Percentiles rank a stretch among this genome's conserved stretches.
phyloP scores from a whole-genome alignment of 1,140 invertebrate species.

The Protaetia brevitarsis region DNA sequence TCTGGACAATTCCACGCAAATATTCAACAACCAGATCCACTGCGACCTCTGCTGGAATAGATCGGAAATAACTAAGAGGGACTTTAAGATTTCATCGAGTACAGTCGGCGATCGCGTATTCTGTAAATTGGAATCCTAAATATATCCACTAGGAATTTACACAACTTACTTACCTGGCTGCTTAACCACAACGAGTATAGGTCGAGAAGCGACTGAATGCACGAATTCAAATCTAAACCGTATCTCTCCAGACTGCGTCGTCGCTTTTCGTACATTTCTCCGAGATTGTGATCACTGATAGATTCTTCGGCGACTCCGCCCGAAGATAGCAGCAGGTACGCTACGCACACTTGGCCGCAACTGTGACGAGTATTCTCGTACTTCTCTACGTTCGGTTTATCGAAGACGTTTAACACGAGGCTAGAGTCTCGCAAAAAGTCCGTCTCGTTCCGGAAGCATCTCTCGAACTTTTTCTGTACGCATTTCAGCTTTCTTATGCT shows the following conservation, averaged over 20 bases:
- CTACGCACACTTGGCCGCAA: conserved; percentile 54
- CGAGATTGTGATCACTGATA: conserved; percentile 28
- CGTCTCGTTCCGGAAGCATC: conserved; percentile 33
- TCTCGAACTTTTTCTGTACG: conserved; percentile 37
- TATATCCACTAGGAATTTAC: conserved; percentile 33
- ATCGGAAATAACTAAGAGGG: conserved; percentile 67
- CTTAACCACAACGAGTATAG: conserved; percentile 75
- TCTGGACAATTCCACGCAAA: conserved; percentile 62
- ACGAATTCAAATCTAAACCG: conserved; percentile 79
- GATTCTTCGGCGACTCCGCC: conserved; percentile 41
- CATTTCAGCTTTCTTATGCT: conserved; percentile 39
- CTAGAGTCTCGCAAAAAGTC: conserved; percentile 20
- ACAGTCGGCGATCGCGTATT: conserved; percentile 60
- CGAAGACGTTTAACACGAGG: conserved; percentile 41
- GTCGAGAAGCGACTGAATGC: conserved; percentile 80
- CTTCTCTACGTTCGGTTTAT: conserved; percentile 43
- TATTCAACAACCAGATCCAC: conserved; percentile 71
- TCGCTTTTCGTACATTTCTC: conserved; percentile 44
- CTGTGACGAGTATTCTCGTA: conserved; percentile 42
- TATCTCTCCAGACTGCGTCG: conserved; percentile 49
- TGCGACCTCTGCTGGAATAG: conserved; percentile 68
- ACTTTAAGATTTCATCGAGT: conserved; percentile 65
- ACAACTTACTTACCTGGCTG: conserved; percentile 39
- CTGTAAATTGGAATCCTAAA: conserved; percentile 50
- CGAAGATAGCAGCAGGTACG: conserved; percentile 41